phyloP scores from a whole-genome alignment of 2,113 vertebrate species.

The Pygoscelis antarcticus region DNA sequence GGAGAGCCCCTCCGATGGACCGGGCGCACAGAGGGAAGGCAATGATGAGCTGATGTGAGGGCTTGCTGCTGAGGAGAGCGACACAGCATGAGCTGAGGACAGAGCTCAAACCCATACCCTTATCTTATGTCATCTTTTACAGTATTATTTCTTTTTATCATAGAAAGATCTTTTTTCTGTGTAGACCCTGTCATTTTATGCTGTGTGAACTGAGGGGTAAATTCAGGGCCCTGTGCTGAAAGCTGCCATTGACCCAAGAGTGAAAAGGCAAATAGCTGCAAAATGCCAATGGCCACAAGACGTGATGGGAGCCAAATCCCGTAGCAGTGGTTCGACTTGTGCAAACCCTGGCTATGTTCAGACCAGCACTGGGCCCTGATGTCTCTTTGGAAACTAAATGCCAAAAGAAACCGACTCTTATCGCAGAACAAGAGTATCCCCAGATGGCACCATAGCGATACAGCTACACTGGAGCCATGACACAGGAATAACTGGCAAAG shows the following conservation, averaged over 20 bases:
- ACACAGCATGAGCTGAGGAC: neutral
- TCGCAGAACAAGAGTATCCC: neutral
- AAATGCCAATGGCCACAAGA: neutral
- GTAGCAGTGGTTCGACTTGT: accelerated
- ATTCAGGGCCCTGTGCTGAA: neutral
- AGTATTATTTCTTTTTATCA: neutral
- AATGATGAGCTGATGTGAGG: accelerated
- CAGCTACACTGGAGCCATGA: neutral
- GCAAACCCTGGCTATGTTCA: neutral
- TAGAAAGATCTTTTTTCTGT: neutral
- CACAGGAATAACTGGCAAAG: neutral
- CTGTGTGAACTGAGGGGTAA: neutral
- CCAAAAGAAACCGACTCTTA: neutral
- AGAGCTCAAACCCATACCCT: neutral
- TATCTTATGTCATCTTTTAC: neutral
- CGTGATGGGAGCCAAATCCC: neutral
- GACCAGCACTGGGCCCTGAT: accelerated
- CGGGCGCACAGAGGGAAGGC: neutral
- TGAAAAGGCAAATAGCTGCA: neutral
- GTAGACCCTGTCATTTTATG: neutral
- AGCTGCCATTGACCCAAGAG: neutral
- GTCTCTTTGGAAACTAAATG: neutral
- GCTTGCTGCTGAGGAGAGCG: neutral
- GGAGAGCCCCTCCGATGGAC: neutral
- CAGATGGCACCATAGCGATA: neutral